phyloP scores from a whole-genome alignment of 2,888 invertebrate genomes.

The Clanis bilineata region DNA sequence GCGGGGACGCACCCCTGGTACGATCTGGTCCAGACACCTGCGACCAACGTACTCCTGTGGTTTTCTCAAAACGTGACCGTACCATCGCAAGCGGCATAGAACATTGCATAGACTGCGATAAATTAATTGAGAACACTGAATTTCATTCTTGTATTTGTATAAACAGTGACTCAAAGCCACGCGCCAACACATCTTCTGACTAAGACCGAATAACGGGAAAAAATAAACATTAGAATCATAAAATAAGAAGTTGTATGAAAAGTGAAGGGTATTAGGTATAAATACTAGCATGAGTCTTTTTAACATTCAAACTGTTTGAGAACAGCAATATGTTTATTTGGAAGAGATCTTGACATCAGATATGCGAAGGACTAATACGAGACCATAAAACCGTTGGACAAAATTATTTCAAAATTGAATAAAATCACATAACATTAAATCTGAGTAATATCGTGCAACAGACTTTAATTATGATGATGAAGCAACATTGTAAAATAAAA shows the following conservation, averaged over 20 bases:
- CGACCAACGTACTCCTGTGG: no score
- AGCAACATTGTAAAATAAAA: no score
- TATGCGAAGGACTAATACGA: no score
- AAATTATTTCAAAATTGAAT: no score
- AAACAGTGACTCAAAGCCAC: not conserved
- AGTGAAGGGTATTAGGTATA: not conserved
- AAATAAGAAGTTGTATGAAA: not conserved
- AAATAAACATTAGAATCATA: conserved; percentile 5
- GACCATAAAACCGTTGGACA: no score
- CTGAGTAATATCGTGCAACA: no score
- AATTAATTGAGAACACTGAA: not conserved
- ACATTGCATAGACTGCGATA: not conserved
- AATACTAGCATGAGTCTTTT: not conserved
- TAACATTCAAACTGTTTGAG: not conserved
- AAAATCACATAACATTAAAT: no score
- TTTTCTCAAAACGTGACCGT: no score
- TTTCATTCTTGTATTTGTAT: not conserved
- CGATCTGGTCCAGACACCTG: no score
- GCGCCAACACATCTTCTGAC: conserved; percentile 3
- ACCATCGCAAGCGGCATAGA: no score
- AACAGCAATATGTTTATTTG: not conserved
- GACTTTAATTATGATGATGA: no score
- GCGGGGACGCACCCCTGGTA: no score
- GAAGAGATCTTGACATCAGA: not conserved
- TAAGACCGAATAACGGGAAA: conserved; percentile 1